A percentile compares a stretch with the other conserved stretches of the same genome.
These are phyloP conservation scores for Alouatta caraya DNA, from an alignment of 2,797 vertebrate genomes.

Conservation along the genomic window DNA sequence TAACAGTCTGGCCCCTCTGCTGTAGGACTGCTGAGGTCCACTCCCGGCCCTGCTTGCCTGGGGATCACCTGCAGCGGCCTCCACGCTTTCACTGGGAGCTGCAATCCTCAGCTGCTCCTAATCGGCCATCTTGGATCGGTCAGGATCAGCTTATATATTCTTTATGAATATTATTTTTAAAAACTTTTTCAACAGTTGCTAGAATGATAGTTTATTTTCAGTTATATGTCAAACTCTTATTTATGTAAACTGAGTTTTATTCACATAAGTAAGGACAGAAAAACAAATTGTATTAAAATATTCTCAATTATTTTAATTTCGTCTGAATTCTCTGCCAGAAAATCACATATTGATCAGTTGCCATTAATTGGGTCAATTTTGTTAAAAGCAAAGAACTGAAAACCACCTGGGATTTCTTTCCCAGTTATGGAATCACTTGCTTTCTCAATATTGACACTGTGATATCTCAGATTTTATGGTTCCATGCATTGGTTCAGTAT, in stretches of 20 bases:
- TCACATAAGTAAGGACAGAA: not conserved
- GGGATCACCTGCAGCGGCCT: too few species aligned
- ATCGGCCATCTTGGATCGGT: too few species aligned
- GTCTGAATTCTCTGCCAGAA: not conserved
- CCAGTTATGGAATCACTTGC: not conserved
- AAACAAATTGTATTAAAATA: not conserved
- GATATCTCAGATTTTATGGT: not conserved
- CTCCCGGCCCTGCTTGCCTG: too few species aligned
- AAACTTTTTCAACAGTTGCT: not conserved
- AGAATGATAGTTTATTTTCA: not conserved
- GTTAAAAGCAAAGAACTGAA: not conserved
- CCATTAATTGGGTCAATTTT: not conserved
- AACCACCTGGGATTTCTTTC: not conserved
- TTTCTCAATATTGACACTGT: not conserved
- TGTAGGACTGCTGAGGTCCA: too few species aligned
- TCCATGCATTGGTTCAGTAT: not conserved
- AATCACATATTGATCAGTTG: not conserved
- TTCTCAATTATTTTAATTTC: not conserved
- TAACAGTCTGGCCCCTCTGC: too few species aligned
- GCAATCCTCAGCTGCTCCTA: too few species aligned
- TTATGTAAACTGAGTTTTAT: not conserved
- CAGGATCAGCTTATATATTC: not conserved
- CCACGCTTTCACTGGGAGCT: too few species aligned
- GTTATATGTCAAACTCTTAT: not conserved
- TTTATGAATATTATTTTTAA: not conserved